phyloP scores from a whole-genome alignment of 1,140 invertebrate genomes.

The Drosophila carrolli region DNA sequence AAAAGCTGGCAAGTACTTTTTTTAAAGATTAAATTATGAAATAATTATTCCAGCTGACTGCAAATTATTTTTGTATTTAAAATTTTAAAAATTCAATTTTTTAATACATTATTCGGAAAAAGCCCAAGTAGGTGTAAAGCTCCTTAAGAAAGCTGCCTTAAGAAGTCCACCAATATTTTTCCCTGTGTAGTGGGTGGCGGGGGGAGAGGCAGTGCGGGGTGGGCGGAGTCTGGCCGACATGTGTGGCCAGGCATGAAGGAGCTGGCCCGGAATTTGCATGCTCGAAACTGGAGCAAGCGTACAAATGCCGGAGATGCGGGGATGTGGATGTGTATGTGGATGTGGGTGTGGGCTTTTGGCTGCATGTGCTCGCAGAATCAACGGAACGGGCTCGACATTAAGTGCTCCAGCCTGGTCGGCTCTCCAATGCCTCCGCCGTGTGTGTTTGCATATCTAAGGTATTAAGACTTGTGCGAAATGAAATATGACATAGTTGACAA shows the following conservation, averaged over 20 bases:
- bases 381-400: constrained; percentile 72
- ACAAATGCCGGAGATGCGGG: constrained; percentile 40
- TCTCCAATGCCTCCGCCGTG: constrained; percentile 3
- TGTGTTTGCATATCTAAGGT: constrained; percentile 59
- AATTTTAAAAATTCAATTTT: no score
- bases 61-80: no score
- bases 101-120: no score
- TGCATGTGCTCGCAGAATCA: constrained; percentile 51
- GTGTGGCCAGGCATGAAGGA: constrained; percentile 80
- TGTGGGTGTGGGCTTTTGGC: constrained; percentile 14
- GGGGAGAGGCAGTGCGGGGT: not conserved
- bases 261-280: constrained; percentile 77
- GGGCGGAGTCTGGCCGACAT: constrained; percentile 61
- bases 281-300: constrained; percentile 57
- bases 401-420: constrained; percentile 50
- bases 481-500: constrained; percentile 81
- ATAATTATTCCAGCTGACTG: no score
- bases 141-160: no score
- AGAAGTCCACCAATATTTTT: not conserved
- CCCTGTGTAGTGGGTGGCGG: constrained; percentile 6
- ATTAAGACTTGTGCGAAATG: constrained; percentile 75
- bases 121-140: no score
- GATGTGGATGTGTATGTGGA: not conserved
- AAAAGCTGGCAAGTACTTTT: no score
- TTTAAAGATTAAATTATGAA: no score